Base-by-base conservation (phyloP, 2,797 vertebrate genomes). In the Cheracebus regulus region DNA sequence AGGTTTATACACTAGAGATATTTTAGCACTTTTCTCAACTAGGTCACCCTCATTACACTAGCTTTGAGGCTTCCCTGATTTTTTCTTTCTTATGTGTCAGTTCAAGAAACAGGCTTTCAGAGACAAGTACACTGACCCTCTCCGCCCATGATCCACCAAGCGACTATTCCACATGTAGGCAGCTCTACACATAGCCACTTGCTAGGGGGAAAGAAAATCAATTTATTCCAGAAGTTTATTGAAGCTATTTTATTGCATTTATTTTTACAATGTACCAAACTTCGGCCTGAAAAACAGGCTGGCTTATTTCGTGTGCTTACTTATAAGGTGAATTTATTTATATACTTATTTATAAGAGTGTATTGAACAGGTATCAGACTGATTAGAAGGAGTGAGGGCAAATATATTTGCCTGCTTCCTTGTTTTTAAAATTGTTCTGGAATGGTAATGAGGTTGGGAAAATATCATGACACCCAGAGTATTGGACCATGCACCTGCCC, bases 31-130 rank as follows among this genome's bases (percentile, higher is more conserved):
- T 96, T 82, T 82, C 58, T 90, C 92, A 96, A 82, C 90, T 95
- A 94, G 97, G 96, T 97, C 97, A 95, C 52, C 57, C 85, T 93
- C 95, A 95, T 95, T 96, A 97, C 44, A 82, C 78, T 57, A 91
- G 85, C 81, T 96, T 96, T 96, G 95, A 97, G 92, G 88, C 20
- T 39, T 72, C 95, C 79, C 28, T 88, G 87, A 83, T 81, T 78
- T 93, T 96, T 88, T 85, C 73, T 15, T 96, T 93, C 88, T 61
- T 67, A 28, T 58, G 61, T 33, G 85, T 90, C 78, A 94, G 2
- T 61, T 90, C 20, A 76, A 46, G 28, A 89, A 95, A 78, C n/a
- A 4, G 39, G 67, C 61, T 84, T 94, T 61, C 52, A 33, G 44
- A 94, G 44, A 84, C 50, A 78, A 58, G 44, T 46, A 95, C 5